Base-by-base conservation (phyloP, 2,113 vertebrate genomes). In the Pao palembangensis region DNA sequence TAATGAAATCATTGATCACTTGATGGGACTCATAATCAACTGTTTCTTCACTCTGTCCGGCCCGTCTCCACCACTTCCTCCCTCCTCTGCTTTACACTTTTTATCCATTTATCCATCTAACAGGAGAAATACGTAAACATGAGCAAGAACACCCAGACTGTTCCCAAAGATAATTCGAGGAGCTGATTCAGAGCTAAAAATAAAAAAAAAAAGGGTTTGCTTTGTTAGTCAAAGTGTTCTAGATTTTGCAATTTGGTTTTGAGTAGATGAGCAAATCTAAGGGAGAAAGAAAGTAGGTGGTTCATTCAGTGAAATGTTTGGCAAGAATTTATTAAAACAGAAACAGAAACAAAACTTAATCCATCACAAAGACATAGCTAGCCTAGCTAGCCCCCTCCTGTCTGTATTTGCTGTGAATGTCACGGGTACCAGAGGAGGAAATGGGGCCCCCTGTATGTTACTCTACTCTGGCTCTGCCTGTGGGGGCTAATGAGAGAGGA, bases 1-100 rank as follows among this genome's bases (percentile, higher is more conserved):
- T 99, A 98, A 98, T 99, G 96, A 98, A 98, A 98, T 94, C 96
- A 98, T 98, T 99, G 96, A 98, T 99, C 96, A 98, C 93, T 92
- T 96, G 93, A 98, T 97, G 94, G 94, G 91, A 88, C 90, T 91
- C 90, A 94, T 95, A 94, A 96, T 95, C 95, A 94, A 94, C 92
- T 91, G 88, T 89, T 88, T 90, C 87, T 82, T 62, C 79, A 91
- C 91, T 79, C 73, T 79, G 83, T 83, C 80, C 87, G 84, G 76
- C 80, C 67, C 71, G 46, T 76, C 73, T 59, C 76, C 78, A 77
- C 76, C 73, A 58, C 65, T 79, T 75, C 85, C 60, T 55, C 64
- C 66, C 67, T 68, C 61, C 68, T 79, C 64, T 58, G 58, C 59
- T 75, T 73, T 66, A 19, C 60, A 61, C 69, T 51, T 69, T 73